Conservation (phyloP, 2,888 invertebrate genomes). For the Oscheius sp. region DNA sequence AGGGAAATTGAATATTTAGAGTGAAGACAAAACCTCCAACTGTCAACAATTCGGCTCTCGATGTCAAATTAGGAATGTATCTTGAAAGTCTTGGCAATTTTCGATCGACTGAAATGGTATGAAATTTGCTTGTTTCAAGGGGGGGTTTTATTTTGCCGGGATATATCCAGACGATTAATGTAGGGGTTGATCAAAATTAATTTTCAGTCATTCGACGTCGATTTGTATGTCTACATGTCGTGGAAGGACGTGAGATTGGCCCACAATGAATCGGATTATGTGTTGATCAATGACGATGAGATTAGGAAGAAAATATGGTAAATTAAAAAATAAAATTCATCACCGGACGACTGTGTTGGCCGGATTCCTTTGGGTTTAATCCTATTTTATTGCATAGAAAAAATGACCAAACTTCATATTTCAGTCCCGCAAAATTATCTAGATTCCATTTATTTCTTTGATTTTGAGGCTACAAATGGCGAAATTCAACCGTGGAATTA, state of each 20-base stretch:
- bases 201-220: constrained; percentile 68
- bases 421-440: too few species aligned
- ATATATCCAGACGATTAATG: too few species aligned
- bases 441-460: too few species aligned
- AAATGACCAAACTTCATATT: too few species aligned
- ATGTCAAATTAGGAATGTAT: constrained; percentile 61
- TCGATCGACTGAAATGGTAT: constrained; percentile 62
- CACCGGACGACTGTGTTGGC: too few species aligned
- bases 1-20: not conserved
- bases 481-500: too few species aligned
- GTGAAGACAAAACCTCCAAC: constrained; percentile 45
- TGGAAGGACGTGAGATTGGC: constrained; percentile 58
- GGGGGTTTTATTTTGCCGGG: not conserved
- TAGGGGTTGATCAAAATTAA: not conserved
- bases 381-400: too few species aligned
- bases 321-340: too few species aligned
- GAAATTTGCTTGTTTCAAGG: not conserved
- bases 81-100: constrained; percentile 64
- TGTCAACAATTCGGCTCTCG: constrained; percentile 42
- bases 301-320: constrained; percentile 66
- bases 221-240: constrained; percentile 66
- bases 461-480: too few species aligned
- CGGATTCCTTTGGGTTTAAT: too few species aligned
- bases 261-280: constrained; percentile 62
- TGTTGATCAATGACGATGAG: constrained; percentile 64